Percentiles rank a stretch among this genome's conserved stretches.
These are phyloP conservation scores for Arothron firmamentum DNA, from an alignment of 2,113 vertebrate species.

Conservation along the genomic window DNA sequence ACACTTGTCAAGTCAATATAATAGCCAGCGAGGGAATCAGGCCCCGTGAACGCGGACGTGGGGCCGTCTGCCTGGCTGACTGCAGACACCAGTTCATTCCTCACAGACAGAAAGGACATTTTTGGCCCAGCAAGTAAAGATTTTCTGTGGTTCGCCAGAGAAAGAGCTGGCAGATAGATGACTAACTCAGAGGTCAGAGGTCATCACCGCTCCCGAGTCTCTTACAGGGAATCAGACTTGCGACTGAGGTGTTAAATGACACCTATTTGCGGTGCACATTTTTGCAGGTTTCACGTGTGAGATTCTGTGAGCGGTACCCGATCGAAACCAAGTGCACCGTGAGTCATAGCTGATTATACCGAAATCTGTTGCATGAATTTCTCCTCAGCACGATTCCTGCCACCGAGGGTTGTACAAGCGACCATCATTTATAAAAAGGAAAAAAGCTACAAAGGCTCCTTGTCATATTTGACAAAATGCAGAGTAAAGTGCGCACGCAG, in stretches of 20 bases:
- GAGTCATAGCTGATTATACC: conserved; percentile 33
- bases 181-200: conserved; percentile 34
- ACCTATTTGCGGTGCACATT: no score
- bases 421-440: neutral
- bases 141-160: conserved; percentile 4
- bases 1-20: conserved; percentile 39
- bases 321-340: conserved; percentile 21
- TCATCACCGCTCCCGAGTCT: conserved; percentile 1
- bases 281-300: neutral
- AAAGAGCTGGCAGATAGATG: conserved; percentile 25
- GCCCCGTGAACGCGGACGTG: conserved; percentile 14
- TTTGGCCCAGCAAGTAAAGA: neutral
- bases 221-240: neutral
- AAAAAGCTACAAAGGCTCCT: conserved; percentile 10
- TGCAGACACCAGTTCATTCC: no score
- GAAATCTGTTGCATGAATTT: conserved; percentile 37
- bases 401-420: neutral
- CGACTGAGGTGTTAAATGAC: conserved; percentile 4
- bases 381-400: conserved; percentile 8
- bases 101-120: no score
- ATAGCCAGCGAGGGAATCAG: conserved; percentile 8
- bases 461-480: conserved; percentile 24
- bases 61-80: no score
- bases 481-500: neutral
- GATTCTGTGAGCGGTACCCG: conserved; percentile 1